A percentile compares a stretch with the other conserved stretches of the same genome.
Conservation (phyloP, 2,888 invertebrate species). For the Rotaria macrura region DNA sequence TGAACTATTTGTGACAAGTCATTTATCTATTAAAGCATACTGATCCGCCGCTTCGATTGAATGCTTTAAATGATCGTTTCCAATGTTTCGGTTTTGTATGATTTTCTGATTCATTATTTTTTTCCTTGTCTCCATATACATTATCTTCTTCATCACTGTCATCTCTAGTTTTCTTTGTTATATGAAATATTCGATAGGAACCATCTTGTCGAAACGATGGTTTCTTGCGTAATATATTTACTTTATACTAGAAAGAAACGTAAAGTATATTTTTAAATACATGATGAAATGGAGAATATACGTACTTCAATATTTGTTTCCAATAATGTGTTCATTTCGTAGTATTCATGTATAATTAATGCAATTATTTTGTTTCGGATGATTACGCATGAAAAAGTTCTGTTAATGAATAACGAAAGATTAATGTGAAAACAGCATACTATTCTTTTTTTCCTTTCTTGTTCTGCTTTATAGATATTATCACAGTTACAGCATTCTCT, state of each 20-base stretch:
- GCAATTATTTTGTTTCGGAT: too few relatives aligned
- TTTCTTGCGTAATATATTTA: background rate
- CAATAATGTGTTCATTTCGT: background rate
- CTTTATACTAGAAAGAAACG: background rate
- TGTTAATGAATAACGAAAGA: background rate
- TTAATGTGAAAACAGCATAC: background rate
- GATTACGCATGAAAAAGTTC: background rate
- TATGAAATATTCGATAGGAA: constrained; percentile 2
- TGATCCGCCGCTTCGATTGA: background rate
- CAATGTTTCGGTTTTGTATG: background rate
- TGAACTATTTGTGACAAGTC: too few relatives aligned
- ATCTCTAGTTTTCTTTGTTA: background rate
- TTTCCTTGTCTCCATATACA: too few relatives aligned
- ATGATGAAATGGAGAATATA: background rate
- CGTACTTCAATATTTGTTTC: background rate
- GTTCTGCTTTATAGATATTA: background rate
- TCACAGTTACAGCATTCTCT: background rate
- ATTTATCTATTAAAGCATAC: too few relatives aligned
- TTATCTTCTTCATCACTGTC: background rate
- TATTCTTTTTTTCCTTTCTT: background rate
- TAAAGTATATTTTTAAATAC: background rate
- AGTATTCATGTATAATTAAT: background rate
- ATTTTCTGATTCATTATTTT: background rate
- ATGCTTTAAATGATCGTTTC: background rate
- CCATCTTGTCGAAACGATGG: background rate